Percentiles rank a stretch among this genome's conserved stretches.
Evolutionary conservation across 2,113 vertebrate species (phyloP).

Genomic region (Indicator indicator): DNA sequence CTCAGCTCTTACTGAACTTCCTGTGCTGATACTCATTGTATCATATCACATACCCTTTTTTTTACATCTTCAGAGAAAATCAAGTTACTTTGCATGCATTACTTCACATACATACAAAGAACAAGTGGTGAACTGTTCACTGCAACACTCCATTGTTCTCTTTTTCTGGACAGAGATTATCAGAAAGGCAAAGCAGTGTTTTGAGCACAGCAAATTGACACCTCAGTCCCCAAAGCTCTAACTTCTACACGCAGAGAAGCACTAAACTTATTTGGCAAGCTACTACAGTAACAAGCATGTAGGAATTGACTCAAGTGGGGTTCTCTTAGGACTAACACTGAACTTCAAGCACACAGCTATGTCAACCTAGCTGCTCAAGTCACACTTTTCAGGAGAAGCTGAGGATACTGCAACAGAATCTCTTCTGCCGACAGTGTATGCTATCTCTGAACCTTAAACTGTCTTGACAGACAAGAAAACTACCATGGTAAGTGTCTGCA

Average conservation of each 20-base stretch:
- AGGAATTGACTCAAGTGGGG: neutral
- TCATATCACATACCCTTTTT: neutral
- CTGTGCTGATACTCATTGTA: neutral
- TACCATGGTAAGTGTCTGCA: neutral
- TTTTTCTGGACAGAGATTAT: neutral
- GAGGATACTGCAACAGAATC: neutral
- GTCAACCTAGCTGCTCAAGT: neutral
- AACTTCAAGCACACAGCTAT: neutral
- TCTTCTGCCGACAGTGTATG: neutral
- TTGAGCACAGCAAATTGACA: neutral
- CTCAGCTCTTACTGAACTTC: neutral
- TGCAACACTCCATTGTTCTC: neutral
- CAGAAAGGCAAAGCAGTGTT: neutral
- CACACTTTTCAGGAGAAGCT: conserved; percentile 1
- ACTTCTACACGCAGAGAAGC: neutral
- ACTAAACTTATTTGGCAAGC: conserved; percentile 4
- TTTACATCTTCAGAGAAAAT: neutral
- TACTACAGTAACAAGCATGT: conserved; percentile 3
- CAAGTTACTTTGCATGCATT: neutral
- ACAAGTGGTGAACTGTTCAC: neutral
- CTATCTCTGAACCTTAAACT: neutral
- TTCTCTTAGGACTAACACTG: conserved; percentile 3
- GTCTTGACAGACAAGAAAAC: conserved; percentile 20
- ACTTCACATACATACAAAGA: neutral
- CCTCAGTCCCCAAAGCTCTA: neutral